Percentiles rank a stretch among this genome's conserved stretches.
phyloP scores from a whole-genome alignment of 2,888 invertebrate genomes.

The Sarcophaga rosellei region DNA sequence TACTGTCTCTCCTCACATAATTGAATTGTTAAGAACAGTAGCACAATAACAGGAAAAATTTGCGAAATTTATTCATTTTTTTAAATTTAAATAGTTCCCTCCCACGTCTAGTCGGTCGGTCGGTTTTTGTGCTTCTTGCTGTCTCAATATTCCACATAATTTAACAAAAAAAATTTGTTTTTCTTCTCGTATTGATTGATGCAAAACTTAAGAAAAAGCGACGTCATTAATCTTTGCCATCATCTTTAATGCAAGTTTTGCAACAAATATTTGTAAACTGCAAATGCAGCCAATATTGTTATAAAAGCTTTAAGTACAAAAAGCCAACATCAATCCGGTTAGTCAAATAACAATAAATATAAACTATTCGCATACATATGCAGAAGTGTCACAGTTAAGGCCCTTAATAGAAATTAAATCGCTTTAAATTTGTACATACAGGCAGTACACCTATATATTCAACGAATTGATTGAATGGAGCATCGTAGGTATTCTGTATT shows the following conservation, averaged over 20 bases:
- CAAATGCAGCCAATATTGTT: constrained; percentile 39
- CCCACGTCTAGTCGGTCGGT: no score
- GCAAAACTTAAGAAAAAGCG: neutral
- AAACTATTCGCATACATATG: neutral
- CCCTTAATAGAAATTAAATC: neutral
- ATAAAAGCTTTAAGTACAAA: constrained; percentile 17
- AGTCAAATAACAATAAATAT: constrained; percentile 39
- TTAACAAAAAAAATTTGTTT: neutral
- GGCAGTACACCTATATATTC: no score
- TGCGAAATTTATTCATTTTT: no score
- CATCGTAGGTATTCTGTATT: no score
- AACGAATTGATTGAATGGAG: no score
- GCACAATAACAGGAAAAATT: no score
- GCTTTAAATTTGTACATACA: no score
- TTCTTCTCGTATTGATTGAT: neutral
- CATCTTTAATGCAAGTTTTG: neutral
- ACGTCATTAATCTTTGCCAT: neutral
- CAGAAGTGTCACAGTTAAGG: neutral
- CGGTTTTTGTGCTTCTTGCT: neutral
- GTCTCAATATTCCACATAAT: neutral
- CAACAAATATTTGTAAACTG: neutral
- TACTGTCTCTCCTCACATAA: no score
- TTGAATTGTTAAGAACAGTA: no score
- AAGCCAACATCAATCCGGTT: constrained; percentile 42
- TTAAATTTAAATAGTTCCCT: no score